phyloP scores from a whole-genome alignment of 2,888 invertebrate species.

The Chymomyza procnemis region DNA sequence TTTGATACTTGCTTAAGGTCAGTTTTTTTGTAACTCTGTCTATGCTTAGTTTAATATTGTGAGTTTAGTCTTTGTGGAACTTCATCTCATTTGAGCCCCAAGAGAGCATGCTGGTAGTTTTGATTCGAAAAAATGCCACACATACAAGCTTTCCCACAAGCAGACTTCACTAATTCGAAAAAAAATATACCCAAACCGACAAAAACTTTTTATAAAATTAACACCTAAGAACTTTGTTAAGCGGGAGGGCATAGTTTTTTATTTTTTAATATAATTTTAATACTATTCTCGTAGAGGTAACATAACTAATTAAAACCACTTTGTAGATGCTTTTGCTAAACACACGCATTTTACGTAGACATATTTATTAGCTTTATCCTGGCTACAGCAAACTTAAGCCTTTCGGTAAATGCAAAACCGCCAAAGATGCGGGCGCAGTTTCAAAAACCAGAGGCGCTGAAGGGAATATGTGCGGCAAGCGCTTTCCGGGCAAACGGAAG shows the following conservation, averaged over 20 bases:
- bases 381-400: constrained; percentile 50
- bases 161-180: background rate
- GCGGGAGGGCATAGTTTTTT: background rate
- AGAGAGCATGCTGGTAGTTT: too few relatives aligned
- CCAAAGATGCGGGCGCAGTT: constrained; percentile 51
- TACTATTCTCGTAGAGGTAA: constrained; percentile 45
- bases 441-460: constrained; percentile 1
- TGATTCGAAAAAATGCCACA: background rate
- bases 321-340: constrained; percentile 37
- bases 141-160: too few relatives aligned
- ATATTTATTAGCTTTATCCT: constrained; percentile 46
- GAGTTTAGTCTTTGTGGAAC: too few relatives aligned
- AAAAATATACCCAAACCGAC: constrained; percentile 20
- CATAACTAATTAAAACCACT: constrained; percentile 68
- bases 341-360: constrained; percentile 28
- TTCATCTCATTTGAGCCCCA: too few relatives aligned
- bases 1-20: too few relatives aligned
- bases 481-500: background rate
- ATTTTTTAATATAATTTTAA: background rate
- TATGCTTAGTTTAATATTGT: too few relatives aligned
- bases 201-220: constrained; percentile 42
- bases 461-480: constrained; percentile 17
- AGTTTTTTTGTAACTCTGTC: too few relatives aligned
- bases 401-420: constrained; percentile 53
- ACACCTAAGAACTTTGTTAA: constrained; percentile 36